These are phyloP conservation scores for Neogobius melanostomus DNA, from an alignment of 2,113 vertebrate species.

Conservation along the genomic window DNA sequence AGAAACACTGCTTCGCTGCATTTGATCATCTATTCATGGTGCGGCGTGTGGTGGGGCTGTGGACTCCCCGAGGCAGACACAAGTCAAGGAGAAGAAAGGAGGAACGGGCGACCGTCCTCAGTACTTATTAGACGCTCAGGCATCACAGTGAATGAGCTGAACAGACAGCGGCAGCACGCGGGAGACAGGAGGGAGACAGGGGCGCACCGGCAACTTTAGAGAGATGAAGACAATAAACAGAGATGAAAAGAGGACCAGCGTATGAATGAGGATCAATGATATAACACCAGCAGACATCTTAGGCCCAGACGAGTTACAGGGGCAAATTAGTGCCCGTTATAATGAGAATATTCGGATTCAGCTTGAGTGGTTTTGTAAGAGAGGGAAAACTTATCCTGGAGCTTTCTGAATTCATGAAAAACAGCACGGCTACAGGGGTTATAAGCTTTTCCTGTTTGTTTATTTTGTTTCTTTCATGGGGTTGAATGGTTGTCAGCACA, in stretches of 20 bases:
- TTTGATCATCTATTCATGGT: constrained; percentile 57
- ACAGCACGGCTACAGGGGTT: too few species aligned
- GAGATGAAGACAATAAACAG: constrained; percentile 34
- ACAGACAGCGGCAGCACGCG: constrained; percentile 40
- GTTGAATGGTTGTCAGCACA: too few species aligned
- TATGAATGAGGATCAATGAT: constrained; percentile 22
- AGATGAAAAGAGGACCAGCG: constrained; percentile 15
- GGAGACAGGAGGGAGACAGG: constrained; percentile 20
- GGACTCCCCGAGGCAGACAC: constrained; percentile 58
- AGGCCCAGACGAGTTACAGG: neutral
- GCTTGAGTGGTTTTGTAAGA: neutral
- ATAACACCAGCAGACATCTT: constrained; percentile 2
- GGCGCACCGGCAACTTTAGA: constrained; percentile 29
- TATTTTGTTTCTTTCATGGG: too few species aligned
- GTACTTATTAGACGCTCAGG: constrained; percentile 72
- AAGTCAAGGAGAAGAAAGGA: constrained; percentile 62
- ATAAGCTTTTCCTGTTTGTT: too few species aligned
- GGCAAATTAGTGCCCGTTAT: neutral
- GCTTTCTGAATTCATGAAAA: neutral
- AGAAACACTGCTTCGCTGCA: constrained; percentile 57
- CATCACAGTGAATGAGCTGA: constrained; percentile 64
- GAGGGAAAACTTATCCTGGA: neutral
- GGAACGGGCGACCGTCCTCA: constrained; percentile 56
- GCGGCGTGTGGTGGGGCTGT: constrained; percentile 55
- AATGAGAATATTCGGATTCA: neutral